phyloP scores from a whole-genome alignment of 2,113 vertebrate genomes.

The Ramphastos sulfuratus region DNA sequence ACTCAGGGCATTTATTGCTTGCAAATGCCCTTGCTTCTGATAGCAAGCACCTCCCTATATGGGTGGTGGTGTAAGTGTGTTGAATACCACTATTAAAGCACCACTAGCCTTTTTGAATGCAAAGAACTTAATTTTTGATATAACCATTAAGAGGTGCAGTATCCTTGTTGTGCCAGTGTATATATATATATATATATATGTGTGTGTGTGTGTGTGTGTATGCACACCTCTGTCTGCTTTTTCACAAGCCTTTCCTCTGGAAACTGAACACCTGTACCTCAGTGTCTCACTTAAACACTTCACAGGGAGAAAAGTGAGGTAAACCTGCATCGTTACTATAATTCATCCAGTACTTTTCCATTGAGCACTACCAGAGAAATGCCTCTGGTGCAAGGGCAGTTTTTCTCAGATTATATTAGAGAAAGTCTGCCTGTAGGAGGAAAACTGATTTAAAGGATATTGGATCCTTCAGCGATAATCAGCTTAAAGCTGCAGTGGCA shows the following conservation, averaged over 20 bases:
- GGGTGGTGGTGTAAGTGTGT: background rate
- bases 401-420: background rate
- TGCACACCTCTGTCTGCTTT: background rate
- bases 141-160: background rate
- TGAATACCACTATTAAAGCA: background rate
- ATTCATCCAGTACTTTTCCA: background rate
- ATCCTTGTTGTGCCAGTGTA: background rate
- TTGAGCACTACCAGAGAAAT: background rate
- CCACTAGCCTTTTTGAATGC: background rate
- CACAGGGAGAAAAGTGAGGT: background rate
- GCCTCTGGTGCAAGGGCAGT: background rate
- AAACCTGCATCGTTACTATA: background rate
- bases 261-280: background rate
- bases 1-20: background rate
- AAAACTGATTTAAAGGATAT: background rate
- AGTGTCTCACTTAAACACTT: background rate
- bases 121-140: background rate
- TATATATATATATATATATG: fast-evolving
- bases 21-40: background rate
- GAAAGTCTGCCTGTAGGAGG: background rate
- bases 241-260: background rate
- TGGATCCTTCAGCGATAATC: background rate
- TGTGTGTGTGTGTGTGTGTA: fast-evolving
- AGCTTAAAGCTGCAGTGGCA: background rate
- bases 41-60: background rate